Evolutionary conservation across 2,888 invertebrate species (phyloP).

Genomic region (Watsonalla binaria): DNA sequence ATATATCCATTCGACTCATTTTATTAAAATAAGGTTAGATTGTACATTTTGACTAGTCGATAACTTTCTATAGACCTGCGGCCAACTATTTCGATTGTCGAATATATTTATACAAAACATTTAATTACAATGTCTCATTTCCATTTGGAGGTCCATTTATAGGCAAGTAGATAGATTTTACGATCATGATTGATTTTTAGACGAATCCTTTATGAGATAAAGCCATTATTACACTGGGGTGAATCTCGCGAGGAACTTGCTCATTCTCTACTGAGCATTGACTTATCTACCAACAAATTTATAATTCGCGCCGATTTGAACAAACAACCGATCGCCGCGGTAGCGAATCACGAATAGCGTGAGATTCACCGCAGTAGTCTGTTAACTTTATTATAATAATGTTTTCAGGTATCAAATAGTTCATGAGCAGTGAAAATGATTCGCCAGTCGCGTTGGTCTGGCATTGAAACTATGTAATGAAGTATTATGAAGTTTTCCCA

Average conservation of each 20-base stretch:
- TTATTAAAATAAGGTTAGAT: constrained; percentile 41
- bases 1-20: constrained; percentile 25
- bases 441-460: too few relatives aligned
- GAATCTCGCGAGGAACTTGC: too few relatives aligned
- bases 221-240: too few relatives aligned
- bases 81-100: constrained; percentile 34
- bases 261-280: too few relatives aligned
- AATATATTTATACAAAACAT: constrained; percentile 22
- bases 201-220: constrained; percentile 10
- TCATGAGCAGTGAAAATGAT: constrained; percentile 11
- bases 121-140: constrained; percentile 13
- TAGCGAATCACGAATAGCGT: too few relatives aligned
- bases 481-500: too few relatives aligned
- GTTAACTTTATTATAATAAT: too few relatives aligned
- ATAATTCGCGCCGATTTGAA: too few relatives aligned
- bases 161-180: not conserved
- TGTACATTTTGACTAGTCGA: constrained; percentile 38
- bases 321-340: too few relatives aligned
- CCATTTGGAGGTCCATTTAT: constrained; percentile 29
- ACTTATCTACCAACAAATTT: too few relatives aligned
- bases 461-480: too few relatives aligned
- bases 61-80: constrained; percentile 34
- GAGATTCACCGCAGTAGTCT: too few relatives aligned
- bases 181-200: constrained; percentile 3
- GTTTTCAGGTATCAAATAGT: not conserved